Evolutionary conservation across 1,140 invertebrate species (phyloP), one percentile per base, ranked within the genome.

Genomic region (Charaxes varanes): DNA sequence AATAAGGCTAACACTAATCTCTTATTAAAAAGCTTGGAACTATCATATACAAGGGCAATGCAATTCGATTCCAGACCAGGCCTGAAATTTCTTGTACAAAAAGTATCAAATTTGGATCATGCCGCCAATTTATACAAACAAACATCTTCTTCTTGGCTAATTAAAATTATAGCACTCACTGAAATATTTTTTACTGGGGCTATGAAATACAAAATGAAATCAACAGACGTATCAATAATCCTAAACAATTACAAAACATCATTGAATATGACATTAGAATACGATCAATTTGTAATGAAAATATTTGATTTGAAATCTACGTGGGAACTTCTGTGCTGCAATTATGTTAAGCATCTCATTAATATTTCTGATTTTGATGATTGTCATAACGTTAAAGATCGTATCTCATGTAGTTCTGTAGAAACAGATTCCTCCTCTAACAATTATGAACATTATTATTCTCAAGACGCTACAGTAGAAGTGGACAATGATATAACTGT

Each of bases 111-210:
- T 58, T 87, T 96, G 36, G 92, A 93, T 21, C 89, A 93, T 54
- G 94, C 95, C 6, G 94, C 95, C 0, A 97, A 97, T 85, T 78
- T 97, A 8, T 98, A 97, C 66, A 93, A 93, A 44, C 94, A 96
- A 79, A 93, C 95, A n/a, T 94, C 93, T 14, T 93, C 94, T 2
- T 92, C 94, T 6, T 96, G 94, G 91, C 91, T 94, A 1, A 91
- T 97, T 2, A 94, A 95, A 66, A 90, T 94, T n/a, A 92, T 96
- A 27, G 90, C 93, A 1, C 73, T 96, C 10, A 91, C 97, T 31
- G 93, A 97, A 65, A 85, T 96, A 30, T 90, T 91, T 66, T 79
- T 92, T 12, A 87, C 88, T 59, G 88, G 90, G 14, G 87, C 90
- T 27, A 74, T 86, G 14, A 87, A 84, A 19, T 89, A 89, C 22